phyloP scores from a whole-genome alignment of 2,888 invertebrate species.

The Caenorhabditis sp. region DNA sequence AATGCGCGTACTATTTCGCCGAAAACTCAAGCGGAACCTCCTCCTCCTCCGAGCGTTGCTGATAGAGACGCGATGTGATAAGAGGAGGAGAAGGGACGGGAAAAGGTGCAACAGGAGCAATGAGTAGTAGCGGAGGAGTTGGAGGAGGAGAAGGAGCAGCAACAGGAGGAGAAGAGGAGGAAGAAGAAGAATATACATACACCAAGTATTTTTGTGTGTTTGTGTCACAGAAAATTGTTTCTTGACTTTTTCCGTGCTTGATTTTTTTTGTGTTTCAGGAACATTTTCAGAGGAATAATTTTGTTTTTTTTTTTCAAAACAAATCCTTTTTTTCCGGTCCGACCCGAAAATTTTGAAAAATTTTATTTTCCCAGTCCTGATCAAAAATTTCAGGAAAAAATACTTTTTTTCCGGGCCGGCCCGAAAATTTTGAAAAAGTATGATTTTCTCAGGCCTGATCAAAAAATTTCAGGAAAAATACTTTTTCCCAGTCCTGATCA shows the following conservation, averaged over 20 bases:
- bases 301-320: not conserved
- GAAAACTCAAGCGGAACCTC: constrained; percentile 11
- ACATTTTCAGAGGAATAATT: not conserved
- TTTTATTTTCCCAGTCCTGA: too few species aligned
- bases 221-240: not conserved
- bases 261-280: too few species aligned
- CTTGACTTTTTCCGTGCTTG: not conserved
- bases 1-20: constrained; percentile 2
- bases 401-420: too few species aligned
- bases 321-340: not conserved
- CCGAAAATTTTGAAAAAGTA: too few species aligned
- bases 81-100: not conserved
- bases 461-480: not conserved
- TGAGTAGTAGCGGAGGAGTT: not conserved
- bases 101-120: not conserved
- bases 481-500: too few species aligned
- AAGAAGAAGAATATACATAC: constrained; percentile 1
- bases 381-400: too few species aligned
- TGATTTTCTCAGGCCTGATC: too few species aligned
- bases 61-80: not conserved
- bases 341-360: too few species aligned
- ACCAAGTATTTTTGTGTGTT: constrained; percentile 2
- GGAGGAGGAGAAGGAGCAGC: not conserved
- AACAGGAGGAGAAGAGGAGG: not conserved
- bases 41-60: constrained; percentile 10